Conservation (phyloP, 2,888 invertebrate species). For the Apoda limacodes region DNA sequence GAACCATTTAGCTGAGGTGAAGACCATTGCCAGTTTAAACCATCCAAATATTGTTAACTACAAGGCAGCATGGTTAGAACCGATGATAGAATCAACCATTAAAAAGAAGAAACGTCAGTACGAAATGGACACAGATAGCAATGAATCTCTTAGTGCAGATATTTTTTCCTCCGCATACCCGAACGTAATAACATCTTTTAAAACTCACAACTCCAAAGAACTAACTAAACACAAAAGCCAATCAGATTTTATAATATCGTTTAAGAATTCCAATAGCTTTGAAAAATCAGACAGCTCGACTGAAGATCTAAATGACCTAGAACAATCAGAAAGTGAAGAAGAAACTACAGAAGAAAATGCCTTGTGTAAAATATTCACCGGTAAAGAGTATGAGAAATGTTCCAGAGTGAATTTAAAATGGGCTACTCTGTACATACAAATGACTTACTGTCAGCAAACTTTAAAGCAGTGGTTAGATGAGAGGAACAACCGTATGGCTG, state of each 20-base stretch:
- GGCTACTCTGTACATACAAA: conserved; percentile 84
- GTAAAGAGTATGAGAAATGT: conserved; percentile 47
- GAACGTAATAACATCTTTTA: conserved; percentile 53
- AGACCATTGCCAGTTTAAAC: conserved; percentile 81
- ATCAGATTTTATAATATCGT: conserved; percentile 55
- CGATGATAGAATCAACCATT: conserved; percentile 61
- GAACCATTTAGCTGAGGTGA: conserved; percentile 80
- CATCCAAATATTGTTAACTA: conserved; percentile 86
- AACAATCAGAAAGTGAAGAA: conserved; percentile 37
- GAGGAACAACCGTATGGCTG: conserved; percentile 57
- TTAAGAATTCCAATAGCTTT: conserved; percentile 45
- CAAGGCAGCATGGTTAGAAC: conserved; percentile 87
- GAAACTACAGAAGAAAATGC: conserved; percentile 40
- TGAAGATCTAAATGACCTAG: conserved; percentile 34
- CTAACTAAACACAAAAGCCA: conserved; percentile 39
- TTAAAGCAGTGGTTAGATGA: conserved; percentile 80
- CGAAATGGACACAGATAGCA: conserved; percentile 48
- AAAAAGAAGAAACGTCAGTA: conserved; percentile 41
- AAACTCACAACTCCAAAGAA: conserved; percentile 60
- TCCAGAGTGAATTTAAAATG: conserved; percentile 67
- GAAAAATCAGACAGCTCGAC: conserved; percentile 32
- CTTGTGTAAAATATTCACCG: conserved; percentile 38
- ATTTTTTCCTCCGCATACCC: conserved; percentile 43
- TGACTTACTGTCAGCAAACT: conserved; percentile 83
- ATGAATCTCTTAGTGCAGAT: conserved; percentile 36